Evolutionary conservation across 2,797 vertebrate species (phyloP).

Genomic region (Lepus oiostolus): DNA sequence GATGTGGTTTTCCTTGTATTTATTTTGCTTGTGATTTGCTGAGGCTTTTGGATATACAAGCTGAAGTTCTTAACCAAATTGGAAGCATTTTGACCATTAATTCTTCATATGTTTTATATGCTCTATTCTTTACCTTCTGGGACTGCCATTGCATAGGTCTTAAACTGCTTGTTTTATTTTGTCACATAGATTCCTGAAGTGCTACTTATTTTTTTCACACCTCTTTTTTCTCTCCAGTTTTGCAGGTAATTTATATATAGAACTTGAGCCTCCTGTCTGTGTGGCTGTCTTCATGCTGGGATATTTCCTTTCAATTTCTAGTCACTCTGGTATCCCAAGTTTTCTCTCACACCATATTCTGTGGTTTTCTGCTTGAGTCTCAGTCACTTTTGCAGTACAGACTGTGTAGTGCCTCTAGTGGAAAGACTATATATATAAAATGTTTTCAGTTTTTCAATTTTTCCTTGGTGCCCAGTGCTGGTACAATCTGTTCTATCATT

Average conservation of each 20-base stretch:
- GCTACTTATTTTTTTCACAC: not conserved
- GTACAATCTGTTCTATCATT: not conserved
- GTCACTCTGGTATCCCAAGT: not conserved
- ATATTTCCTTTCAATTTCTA: not conserved
- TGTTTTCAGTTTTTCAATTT: not conserved
- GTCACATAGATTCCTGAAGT: not conserved
- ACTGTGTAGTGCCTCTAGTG: not conserved
- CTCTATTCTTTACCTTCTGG: not conserved
- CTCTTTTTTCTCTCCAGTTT: not conserved
- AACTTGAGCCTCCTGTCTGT: not conserved
- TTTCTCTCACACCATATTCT: not conserved
- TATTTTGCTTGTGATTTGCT: conserved; percentile 39
- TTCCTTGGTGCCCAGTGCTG: not conserved
- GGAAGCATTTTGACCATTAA: not conserved
- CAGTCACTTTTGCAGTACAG: not conserved
- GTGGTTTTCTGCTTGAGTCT: not conserved
- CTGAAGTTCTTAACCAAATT: conserved; percentile 11
- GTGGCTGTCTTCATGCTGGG: not conserved
- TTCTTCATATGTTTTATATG: not conserved
- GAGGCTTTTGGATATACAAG: not conserved
- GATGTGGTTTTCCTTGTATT: not conserved
- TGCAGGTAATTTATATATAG: not conserved
- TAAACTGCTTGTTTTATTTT: not conserved
- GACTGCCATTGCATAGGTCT: not conserved
- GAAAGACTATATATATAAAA: not conserved